These are phyloP conservation scores for Eudemis profundana DNA, from an alignment of 2,888 invertebrate genomes.

Conservation along the genomic window DNA sequence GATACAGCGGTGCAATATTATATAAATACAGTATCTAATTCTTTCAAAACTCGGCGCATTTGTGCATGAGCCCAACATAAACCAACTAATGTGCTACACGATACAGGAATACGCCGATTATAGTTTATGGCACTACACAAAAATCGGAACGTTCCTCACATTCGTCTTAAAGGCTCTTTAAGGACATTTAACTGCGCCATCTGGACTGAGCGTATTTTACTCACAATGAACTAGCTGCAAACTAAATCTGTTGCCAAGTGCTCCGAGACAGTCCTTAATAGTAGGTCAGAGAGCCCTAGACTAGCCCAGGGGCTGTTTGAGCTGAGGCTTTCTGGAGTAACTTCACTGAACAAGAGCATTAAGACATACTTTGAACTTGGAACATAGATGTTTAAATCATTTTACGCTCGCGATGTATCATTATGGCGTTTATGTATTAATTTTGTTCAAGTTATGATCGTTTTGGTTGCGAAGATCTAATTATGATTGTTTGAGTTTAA, in stretches of 20 bases:
- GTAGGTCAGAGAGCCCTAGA: slow-evolving; percentile 69
- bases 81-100: too few relatives aligned
- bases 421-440: slow-evolving; percentile 39
- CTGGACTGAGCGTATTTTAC: slow-evolving; percentile 5
- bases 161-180: too few relatives aligned
- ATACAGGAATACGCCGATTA: too few relatives aligned
- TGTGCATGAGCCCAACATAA: too few relatives aligned
- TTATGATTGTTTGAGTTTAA: not conserved
- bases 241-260: slow-evolving; percentile 55
- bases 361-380: slow-evolving; percentile 35
- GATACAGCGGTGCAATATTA: too few relatives aligned
- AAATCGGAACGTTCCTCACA: too few relatives aligned
- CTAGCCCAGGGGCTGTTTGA: slow-evolving; percentile 61
- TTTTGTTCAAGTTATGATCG: slow-evolving; percentile 24
- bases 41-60: too few relatives aligned
- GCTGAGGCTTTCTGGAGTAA: slow-evolving; percentile 45
- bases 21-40: too few relatives aligned
- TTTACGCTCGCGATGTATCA: slow-evolving; percentile 39
- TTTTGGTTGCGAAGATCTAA: not conserved
- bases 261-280: slow-evolving; percentile 77
- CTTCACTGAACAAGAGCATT: slow-evolving; percentile 40
- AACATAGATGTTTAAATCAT: slow-evolving; percentile 43
- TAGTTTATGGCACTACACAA: too few relatives aligned
- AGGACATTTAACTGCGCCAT: not conserved
- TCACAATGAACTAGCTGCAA: slow-evolving; percentile 16